These are phyloP conservation scores for Ambastaia sidthimunki DNA, from an alignment of 2,797 vertebrate species.

Conservation along the genomic window DNA sequence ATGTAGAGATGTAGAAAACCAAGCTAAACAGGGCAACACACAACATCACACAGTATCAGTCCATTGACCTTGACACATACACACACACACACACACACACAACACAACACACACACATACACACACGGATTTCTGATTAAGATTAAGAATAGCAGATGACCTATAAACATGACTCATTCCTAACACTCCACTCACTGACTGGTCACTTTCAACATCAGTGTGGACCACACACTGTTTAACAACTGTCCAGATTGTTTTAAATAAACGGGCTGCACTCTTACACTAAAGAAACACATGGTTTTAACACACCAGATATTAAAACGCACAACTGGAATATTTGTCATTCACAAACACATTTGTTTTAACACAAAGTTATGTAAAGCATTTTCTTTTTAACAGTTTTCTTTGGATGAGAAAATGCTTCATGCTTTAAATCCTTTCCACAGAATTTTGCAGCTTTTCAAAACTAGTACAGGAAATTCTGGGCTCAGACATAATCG, in stretches of 20 bases:
- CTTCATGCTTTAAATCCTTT: background rate
- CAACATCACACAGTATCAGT: constrained; percentile 45
- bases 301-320: too few relatives aligned
- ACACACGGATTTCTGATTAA: constrained; percentile 69
- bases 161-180: constrained; percentile 78
- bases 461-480: background rate
- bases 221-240: constrained; percentile 26
- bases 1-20: constrained; percentile 44
- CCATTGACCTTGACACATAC: constrained; percentile 28
- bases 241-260: too few relatives aligned
- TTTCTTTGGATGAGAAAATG: too few relatives aligned
- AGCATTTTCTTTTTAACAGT: too few relatives aligned
- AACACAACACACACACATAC: background rate
- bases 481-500: background rate
- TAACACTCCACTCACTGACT: constrained; percentile 71
- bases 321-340: too few relatives aligned
- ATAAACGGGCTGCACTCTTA: too few relatives aligned
- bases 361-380: too few relatives aligned
- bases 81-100: background rate
- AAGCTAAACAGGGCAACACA: constrained; percentile 48
- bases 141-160: constrained; percentile 81
- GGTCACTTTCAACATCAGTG: constrained; percentile 22
- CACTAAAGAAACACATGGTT: too few relatives aligned
- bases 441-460: background rate
- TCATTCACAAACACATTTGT: too few relatives aligned